phyloP scores from a whole-genome alignment of 2,113 vertebrate species.

The Lipophrys pholis region DNA sequence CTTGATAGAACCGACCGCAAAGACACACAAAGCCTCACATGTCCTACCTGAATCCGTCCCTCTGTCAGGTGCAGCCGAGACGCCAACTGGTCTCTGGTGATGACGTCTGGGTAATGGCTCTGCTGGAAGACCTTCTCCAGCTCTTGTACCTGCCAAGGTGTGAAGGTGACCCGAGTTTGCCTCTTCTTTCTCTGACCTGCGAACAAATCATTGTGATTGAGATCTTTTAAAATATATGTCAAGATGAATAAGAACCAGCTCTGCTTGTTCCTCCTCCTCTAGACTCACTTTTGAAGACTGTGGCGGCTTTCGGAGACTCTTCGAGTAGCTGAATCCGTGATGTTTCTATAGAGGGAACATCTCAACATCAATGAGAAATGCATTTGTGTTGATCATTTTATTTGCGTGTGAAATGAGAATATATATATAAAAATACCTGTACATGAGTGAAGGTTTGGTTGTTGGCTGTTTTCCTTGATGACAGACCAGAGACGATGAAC shows the following conservation, averaged over 20 bases:
- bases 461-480: conserved; percentile 60
- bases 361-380: not conserved
- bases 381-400: not conserved
- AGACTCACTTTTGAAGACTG: conserved; percentile 38
- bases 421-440: conserved; percentile 42
- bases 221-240: not conserved
- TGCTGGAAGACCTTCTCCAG: conserved; percentile 72
- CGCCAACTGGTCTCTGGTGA: conserved; percentile 67
- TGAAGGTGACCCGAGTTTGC: conserved; percentile 74
- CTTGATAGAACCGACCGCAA: too few species aligned
- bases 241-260: too few species aligned
- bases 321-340: conserved; percentile 9
- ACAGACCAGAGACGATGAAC: conserved; percentile 49
- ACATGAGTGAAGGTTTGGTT: conserved; percentile 8
- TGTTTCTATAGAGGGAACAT: conserved; percentile 32
- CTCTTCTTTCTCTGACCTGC: conserved; percentile 69
- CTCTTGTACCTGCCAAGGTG: conserved; percentile 65
- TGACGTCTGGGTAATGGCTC: conserved; percentile 74
- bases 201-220: not conserved
- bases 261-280: too few species aligned
- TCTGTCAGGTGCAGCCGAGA: conserved; percentile 66
- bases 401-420: not conserved
- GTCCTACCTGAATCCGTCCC: conserved; percentile 68
- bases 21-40: too few species aligned
- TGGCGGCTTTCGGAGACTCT: conserved; percentile 20